A percentile compares a stretch with the other conserved stretches of the same genome.
phyloP scores from a whole-genome alignment of 92 coral and sea anemone genomes.

The Porites evermanni region DNA sequence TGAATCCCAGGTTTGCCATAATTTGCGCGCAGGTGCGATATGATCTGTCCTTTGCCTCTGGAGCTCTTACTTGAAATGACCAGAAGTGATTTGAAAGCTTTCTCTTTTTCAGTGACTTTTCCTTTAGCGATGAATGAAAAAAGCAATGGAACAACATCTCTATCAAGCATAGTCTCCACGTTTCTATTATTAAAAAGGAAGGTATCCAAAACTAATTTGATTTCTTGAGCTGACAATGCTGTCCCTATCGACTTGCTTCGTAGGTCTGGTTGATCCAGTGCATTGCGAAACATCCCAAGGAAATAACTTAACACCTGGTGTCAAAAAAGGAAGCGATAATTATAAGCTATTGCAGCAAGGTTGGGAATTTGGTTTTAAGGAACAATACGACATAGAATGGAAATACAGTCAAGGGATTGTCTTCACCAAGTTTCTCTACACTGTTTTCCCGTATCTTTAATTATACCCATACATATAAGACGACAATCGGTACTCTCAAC shows the following conservation, averaged over 20 bases:
- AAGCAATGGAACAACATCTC: slow-evolving; percentile 66
- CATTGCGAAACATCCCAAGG: slow-evolving; percentile 61
- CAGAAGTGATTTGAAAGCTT: slow-evolving; percentile 78
- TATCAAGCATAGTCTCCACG: slow-evolving; percentile 59
- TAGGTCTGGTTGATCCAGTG: slow-evolving; percentile 46
- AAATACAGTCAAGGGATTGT: too few species aligned
- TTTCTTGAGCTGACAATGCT: slow-evolving; percentile 74
- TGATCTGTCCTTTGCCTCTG: slow-evolving; percentile 56
- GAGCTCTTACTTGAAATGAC: slow-evolving; percentile 48
- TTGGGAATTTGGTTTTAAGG: too few species aligned
- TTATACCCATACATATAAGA: too few species aligned
- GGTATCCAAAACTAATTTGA: slow-evolving; percentile 72
- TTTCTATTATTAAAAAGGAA: slow-evolving; percentile 71
- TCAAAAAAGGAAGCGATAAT: not conserved
- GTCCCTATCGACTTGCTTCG: slow-evolving; percentile 30
- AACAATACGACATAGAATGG: too few species aligned
- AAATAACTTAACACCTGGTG: slow-evolving; percentile 48
- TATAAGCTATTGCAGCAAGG: too few species aligned
- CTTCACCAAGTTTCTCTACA: too few species aligned
- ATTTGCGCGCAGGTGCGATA: slow-evolving; percentile 48
- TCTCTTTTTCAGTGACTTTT: slow-evolving; percentile 67
- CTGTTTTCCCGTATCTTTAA: too few species aligned
- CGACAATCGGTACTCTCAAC: too few species aligned
- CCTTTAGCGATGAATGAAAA: slow-evolving; percentile 68
- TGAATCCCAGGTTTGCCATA: slow-evolving; percentile 57